Evolutionary conservation across 2,797 vertebrate species (phyloP), one percentile per base, ranked within the genome.

Genomic region (Kryptopterus vitreolus): DNA sequence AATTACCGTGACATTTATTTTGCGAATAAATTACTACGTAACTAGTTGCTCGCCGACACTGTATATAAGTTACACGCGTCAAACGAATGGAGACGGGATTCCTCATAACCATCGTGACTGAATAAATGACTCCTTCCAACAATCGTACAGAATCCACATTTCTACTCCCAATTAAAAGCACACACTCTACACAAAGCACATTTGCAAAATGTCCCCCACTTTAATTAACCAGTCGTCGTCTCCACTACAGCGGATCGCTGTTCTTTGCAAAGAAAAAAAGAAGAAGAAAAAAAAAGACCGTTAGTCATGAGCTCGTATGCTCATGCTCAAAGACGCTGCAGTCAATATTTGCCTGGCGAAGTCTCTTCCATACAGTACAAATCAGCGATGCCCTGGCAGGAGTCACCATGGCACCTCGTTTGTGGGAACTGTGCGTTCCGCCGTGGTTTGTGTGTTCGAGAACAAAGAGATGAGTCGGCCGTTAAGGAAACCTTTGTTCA

Each of bases 401-500:
- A 79, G 79, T 82, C 62, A 12, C 69, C 53, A 74, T 3, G 20
- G 75, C 70, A 72, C 24, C 31, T 76, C 50, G 50, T 66, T 80
- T 84, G 72, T 71, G 20, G 57, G 76, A 76, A 57, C 77, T 61
- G 31, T 62, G 48, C 66, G 79, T 77, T 78, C 80, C 84, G 48
- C 85, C 69, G 79, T 87, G 87, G 88, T 92, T 90, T 91, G 87
- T 89, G 85, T 79, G 86, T 77, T 86, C 82, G 87, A 65, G 78
- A 85, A 94, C 92, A 93, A 93, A 92, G 87, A 88, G 88, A 83
- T 88, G 90, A 89, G 92, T 89, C 89, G 87, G 86, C 89, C 87
- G 91, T 93, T 91, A 87, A 90, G 88, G 89, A 88, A 88, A 90
- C 90, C 89, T 83, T 94, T 95, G 93, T 94, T 89, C 71, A 76